Percentiles rank a stretch among this genome's conserved stretches.
Conservation (phyloP, 2,888 invertebrate genomes). For the Cordilura impudica region DNA sequence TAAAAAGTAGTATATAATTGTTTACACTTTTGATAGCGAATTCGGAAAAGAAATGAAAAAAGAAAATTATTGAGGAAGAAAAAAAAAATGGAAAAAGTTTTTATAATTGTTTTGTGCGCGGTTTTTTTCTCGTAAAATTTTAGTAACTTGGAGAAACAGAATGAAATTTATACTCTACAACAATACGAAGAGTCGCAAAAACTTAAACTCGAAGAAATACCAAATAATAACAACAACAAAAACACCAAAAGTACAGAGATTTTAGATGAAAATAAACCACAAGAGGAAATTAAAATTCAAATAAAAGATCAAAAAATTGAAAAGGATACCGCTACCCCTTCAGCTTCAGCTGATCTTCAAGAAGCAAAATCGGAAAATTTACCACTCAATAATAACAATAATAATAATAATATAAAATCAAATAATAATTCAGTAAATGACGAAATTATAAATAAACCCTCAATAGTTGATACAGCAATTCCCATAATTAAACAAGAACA, state of each 20-base stretch:
- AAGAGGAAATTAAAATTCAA: constrained; percentile 15
- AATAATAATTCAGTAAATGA: constrained; percentile 40
- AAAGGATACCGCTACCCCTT: constrained; percentile 21
- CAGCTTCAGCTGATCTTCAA: constrained; percentile 22
- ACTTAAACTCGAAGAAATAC: constrained; percentile 66
- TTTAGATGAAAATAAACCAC: constrained; percentile 44
- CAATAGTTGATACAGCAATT: constrained; percentile 41
- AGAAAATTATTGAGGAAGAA: constrained; percentile 37
- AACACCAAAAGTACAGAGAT: constrained; percentile 55
- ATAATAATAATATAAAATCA: constrained; percentile 38
- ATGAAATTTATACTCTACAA: constrained; percentile 78
- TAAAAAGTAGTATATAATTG: constrained; percentile 54
- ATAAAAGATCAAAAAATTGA: constrained; percentile 8
- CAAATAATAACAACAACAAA: constrained; percentile 61
- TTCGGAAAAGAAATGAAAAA: neutral
- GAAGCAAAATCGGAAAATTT: constrained; percentile 43
- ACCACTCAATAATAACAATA: constrained; percentile 57
- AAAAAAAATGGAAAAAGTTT: constrained; percentile 40
- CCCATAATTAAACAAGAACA: constrained; percentile 52
- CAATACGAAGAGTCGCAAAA: constrained; percentile 76
- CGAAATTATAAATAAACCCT: constrained; percentile 22
- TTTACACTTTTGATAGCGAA: neutral
- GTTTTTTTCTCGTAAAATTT: constrained; percentile 63
- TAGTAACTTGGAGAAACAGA: constrained; percentile 78
- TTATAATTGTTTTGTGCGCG: constrained; percentile 64